phyloP scores from a whole-genome alignment of 2,888 invertebrate genomes.

The Campoplex capitator region DNA sequence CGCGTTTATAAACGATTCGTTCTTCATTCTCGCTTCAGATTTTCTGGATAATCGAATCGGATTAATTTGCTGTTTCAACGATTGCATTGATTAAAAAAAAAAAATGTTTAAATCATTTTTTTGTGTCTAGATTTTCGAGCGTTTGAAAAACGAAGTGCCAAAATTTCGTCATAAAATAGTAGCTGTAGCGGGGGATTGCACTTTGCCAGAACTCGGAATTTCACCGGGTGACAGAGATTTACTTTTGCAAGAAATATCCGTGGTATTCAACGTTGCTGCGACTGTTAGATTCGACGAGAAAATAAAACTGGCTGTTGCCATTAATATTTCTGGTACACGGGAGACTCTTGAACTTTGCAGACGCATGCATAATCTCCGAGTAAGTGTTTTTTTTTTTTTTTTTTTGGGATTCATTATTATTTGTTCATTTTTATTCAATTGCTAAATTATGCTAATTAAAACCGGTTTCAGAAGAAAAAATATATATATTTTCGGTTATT shows the following conservation, averaged over 20 bases:
- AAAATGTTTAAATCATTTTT: too few species aligned
- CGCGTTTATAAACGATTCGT: constrained; percentile 71
- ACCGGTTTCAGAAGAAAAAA: not conserved
- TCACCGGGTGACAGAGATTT: constrained; percentile 87
- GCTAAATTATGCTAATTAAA: constrained; percentile 12
- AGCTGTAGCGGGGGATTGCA: constrained; percentile 89
- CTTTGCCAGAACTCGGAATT: constrained; percentile 88
- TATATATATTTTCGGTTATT: not conserved
- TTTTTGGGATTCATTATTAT: not conserved
- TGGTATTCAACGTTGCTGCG: constrained; percentile 95
- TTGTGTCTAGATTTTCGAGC: constrained; percentile 85
- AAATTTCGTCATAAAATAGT: constrained; percentile 89
- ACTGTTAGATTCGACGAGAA: constrained; percentile 96
- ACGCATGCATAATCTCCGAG: constrained; percentile 90
- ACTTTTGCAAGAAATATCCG: constrained; percentile 87
- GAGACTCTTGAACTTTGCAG: constrained; percentile 91
- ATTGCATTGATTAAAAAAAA: too few species aligned
- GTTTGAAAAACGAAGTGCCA: constrained; percentile 85
- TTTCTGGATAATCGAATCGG: not conserved
- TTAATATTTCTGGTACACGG: constrained; percentile 92
- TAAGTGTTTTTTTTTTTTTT: constrained; percentile 75
- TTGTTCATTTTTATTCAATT: constrained; percentile 5
- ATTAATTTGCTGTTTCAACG: not conserved
- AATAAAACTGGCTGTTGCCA: constrained; percentile 90
- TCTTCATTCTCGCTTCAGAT: not conserved